phyloP scores from a whole-genome alignment of 2,888 invertebrate species.

The Pristionchus arcanus region DNA sequence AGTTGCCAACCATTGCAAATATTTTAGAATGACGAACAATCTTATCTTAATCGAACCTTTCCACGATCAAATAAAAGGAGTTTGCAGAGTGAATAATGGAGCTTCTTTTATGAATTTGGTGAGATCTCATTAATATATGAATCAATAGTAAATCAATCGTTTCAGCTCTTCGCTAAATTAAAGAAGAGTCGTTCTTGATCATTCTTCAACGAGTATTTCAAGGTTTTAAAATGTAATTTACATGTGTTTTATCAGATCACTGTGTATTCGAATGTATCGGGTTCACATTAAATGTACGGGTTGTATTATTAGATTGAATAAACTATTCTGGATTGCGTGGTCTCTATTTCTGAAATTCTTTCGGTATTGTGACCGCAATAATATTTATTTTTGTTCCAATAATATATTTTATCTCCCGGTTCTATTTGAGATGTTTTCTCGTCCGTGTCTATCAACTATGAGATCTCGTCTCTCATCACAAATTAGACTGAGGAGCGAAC shows the following conservation, averaged over 20 bases:
- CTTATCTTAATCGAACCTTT: conserved; percentile 48
- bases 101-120: conserved; percentile 48
- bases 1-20: neutral
- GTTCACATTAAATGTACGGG: neutral
- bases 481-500: conserved; percentile 18
- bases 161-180: neutral
- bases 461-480: neutral
- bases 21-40: conserved; percentile 16
- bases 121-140: neutral
- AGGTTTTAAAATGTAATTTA: neutral
- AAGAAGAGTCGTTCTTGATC: neutral
- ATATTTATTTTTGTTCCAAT: neutral
- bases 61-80: conserved; percentile 20
- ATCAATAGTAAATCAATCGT: neutral
- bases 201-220: neutral
- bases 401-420: neutral
- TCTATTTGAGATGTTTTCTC: neutral
- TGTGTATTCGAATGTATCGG: neutral
- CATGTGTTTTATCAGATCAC: neutral
- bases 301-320: neutral
- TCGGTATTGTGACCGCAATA: neutral
- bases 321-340: neutral
- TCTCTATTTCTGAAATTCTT: neutral
- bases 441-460: neutral
- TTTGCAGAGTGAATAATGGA: conserved; percentile 38